Base-by-base conservation (phyloP, 2,113 vertebrate genomes). In the Willisornis vidua region DNA sequence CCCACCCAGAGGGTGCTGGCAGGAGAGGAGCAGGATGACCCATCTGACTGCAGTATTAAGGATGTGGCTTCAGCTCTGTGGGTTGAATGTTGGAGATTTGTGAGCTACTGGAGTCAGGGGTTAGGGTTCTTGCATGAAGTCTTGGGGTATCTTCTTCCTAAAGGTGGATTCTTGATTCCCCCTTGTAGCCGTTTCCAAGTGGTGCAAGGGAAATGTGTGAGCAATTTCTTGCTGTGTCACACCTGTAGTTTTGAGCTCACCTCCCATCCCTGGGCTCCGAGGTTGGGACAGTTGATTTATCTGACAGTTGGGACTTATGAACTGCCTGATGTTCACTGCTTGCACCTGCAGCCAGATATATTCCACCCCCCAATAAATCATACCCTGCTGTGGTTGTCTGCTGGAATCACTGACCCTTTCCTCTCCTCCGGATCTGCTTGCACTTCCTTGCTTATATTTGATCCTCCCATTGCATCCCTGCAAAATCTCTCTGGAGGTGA, bases 381-480 rank as follows among this genome's bases (percentile, higher is more conserved):
- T 61, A 33, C 19, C 25, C 45, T 78, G 46, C 63, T 75, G 43
- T 6, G 14, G 14, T 12, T 55, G 31, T 75, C 73, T 65, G 54
- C 20, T 20, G 26, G 65, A 66, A 28, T 66, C 2, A 1, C 29
- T 2, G 14, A 54, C 72, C 58, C 83, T 83, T 45, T 49, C 62
- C 29, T 76, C 55, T 87, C 20, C 51, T 84, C 80, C 1, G 2
- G 67, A 80, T 86, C 89, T 23, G 14, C 75, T 88, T 93, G 63
- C 35, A 52, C 46, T 87, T 87, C 85, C 68, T 87, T 89, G 55
- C 92, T 90, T 93, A 39, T 73, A 77, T 86, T 91, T 91, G 91
- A 93, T 89, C 85, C 31, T 93, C 54, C 52, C 35, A 35, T 52
- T 90, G 57, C 74, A 75, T 52, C 57, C 35, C 41, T 67, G 72